A percentile compares a stretch with the other conserved stretches of the same genome.
Conservation (phyloP, 2,113 vertebrate species). For the Barnardius zonarius region DNA sequence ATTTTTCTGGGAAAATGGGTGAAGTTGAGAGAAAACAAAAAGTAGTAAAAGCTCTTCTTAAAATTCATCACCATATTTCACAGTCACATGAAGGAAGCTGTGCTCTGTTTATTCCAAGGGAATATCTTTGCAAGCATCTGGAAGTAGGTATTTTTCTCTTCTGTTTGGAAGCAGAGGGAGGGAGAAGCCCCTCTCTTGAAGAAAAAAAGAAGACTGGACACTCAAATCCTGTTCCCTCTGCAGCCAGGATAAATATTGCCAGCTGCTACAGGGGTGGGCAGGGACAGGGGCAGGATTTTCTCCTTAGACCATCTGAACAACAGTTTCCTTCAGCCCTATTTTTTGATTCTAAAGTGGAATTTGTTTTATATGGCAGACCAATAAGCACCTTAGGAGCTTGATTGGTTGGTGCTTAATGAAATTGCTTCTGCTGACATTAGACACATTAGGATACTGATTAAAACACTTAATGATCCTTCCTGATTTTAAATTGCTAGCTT, state of each 20-base stretch:
- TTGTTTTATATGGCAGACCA: slow-evolving; percentile 52
- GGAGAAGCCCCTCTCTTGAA: background rate
- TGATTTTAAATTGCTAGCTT: slow-evolving; percentile 54
- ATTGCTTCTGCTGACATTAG: slow-evolving; percentile 62
- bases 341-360: slow-evolving; percentile 47
- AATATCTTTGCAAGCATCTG: background rate
- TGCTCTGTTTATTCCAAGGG: background rate
- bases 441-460: slow-evolving; percentile 57
- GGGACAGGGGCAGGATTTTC: background rate
- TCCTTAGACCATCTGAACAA: background rate
- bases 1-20: background rate
- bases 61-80: background rate
- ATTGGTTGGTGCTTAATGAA: slow-evolving; percentile 59
- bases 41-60: background rate
- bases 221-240: background rate
- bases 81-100: background rate
- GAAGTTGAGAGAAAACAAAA: background rate
- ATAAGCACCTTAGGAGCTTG: slow-evolving; percentile 38
- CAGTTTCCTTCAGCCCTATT: slow-evolving; percentile 13
- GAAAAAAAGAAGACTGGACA: background rate
- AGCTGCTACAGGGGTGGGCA: background rate
- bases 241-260: background rate
- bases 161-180: background rate
- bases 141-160: background rate
- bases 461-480: slow-evolving; percentile 57